These are phyloP conservation scores for Charaxes varanes DNA, from an alignment of 1,140 invertebrate species.

Conservation along the genomic window DNA sequence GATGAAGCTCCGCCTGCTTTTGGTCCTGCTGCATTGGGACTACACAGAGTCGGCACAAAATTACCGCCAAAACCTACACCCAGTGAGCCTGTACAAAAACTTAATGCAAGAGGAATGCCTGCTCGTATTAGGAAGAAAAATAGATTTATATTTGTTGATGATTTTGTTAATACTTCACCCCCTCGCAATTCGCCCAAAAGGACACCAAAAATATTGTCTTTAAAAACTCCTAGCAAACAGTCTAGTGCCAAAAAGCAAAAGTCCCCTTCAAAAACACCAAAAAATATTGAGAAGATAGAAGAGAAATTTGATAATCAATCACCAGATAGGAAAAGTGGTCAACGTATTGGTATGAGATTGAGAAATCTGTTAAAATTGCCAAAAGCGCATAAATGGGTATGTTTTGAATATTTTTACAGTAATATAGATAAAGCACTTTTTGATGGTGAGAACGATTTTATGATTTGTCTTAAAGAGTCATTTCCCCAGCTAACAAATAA, in stretches of 20 bases:
- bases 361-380: conserved; percentile 98
- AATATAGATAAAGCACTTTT: conserved; percentile 97
- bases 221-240: conserved; percentile 72
- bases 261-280: conserved; percentile 57
- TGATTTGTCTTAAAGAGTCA: conserved; percentile 93
- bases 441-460: conserved; percentile 97
- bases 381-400: conserved; percentile 99
- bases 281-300: conserved; percentile 42
- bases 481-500: conserved; percentile 94
- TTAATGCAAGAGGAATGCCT: conserved; percentile 91
- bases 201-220: conserved; percentile 67
- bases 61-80: conserved; percentile 81
- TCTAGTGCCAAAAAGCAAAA: conserved; percentile 66
- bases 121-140: conserved; percentile 93
- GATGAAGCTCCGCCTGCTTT: conserved; percentile 80
- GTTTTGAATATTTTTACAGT: conserved; percentile 99
- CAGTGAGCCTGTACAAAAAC: conserved; percentile 81
- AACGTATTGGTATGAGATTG: conserved; percentile 91
- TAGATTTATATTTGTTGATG: conserved; percentile 92
- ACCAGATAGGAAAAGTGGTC: conserved; percentile 86
- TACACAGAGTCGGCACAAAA: conserved; percentile 85
- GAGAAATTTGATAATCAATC: conserved; percentile 64
- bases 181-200: conserved; percentile 79
- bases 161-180: conserved; percentile 88
- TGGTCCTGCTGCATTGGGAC: conserved; percentile 83